Base-by-base conservation (phyloP, 2,113 vertebrate species). In the Anthoscopus minutus region DNA sequence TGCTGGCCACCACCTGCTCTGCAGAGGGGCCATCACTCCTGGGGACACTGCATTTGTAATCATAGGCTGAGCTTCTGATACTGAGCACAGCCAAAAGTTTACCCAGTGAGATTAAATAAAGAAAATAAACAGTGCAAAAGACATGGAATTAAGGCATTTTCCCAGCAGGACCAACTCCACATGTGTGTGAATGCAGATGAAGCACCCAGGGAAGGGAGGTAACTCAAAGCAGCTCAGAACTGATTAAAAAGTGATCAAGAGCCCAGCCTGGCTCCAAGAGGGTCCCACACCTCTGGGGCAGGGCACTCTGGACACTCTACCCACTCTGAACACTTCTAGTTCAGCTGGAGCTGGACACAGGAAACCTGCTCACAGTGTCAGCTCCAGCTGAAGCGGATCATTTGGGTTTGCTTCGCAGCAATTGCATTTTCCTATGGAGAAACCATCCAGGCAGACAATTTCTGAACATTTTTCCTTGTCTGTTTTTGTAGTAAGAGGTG, bases 171-270 rank as follows among this genome's bases (percentile, higher is more conserved):
- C 33, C 0, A 30, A 13, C 2, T 6, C 53, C 0, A 2, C 60
- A 2, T 2, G 4, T 4, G 12, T 35, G 22, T 0, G 0, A 44
- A 56, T 1, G 7, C 1, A 0, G 40, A 6, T 2, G 11, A 67
- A 31, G 35, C 0, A 2, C 16, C 37, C 0, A 1, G 57, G 53
- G 27, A 17, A 28, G 58, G 76, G 71, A 72, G 45, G 33, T 4
- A 21, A 48, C 23, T 4, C 5, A 50, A 54, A 79, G 27, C 6
- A 2, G 24, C 71, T 24, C 33, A 19, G 42, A 50, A 44, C 33
- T 78, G 35, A n/a, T 19, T 64, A 19, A 40, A 31, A 56, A 40
- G 28, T 0, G 4, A 38, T 3, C 24, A 42, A 78, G 61, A 62
- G 28, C 25, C 40, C 64, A 64, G 35, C 11, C 28, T 0, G 0